phyloP scores from a whole-genome alignment of 2,888 invertebrate species.

The Allolobophora icterica region DNA sequence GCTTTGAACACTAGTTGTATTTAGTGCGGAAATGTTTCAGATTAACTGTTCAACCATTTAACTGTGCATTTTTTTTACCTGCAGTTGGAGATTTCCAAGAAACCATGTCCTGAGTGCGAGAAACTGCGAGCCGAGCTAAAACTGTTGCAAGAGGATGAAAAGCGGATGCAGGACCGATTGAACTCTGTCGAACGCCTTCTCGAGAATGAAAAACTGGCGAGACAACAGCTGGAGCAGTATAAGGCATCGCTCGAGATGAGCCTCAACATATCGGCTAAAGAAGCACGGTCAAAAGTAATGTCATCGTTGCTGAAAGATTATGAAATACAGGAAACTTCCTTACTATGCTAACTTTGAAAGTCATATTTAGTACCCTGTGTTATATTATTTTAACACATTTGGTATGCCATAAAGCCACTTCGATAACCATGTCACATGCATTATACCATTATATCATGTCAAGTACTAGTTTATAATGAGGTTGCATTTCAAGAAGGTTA shows the following conservation, averaged over 20 bases:
- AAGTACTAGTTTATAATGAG: not conserved
- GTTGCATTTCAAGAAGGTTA: not conserved
- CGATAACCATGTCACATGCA: not conserved
- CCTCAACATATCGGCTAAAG: constrained; percentile 12
- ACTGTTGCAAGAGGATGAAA: not conserved
- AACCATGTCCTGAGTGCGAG: constrained; percentile 82
- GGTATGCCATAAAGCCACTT: not conserved
- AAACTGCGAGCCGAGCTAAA: not conserved
- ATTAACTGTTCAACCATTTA: not conserved
- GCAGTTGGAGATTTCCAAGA: constrained; percentile 28
- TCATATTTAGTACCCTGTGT: too few relatives aligned
- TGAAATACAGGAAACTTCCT: too few relatives aligned
- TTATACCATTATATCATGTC: not conserved
- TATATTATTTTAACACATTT: too few relatives aligned
- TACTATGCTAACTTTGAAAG: too few relatives aligned
- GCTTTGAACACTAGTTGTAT: not conserved
- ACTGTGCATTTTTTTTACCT: not conserved
- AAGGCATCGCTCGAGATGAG: constrained; percentile 73
- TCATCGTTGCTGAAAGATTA: not conserved
- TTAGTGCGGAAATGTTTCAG: not conserved
- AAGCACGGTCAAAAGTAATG: not conserved
- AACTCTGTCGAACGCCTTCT: constrained; percentile 59
- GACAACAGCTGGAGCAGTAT: constrained; percentile 60
- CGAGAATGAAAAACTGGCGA: constrained; percentile 61
- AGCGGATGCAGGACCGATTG: constrained; percentile 81